Base-by-base conservation (phyloP, 1,140 invertebrate genomes). In the Heliothis virescens region DNA sequence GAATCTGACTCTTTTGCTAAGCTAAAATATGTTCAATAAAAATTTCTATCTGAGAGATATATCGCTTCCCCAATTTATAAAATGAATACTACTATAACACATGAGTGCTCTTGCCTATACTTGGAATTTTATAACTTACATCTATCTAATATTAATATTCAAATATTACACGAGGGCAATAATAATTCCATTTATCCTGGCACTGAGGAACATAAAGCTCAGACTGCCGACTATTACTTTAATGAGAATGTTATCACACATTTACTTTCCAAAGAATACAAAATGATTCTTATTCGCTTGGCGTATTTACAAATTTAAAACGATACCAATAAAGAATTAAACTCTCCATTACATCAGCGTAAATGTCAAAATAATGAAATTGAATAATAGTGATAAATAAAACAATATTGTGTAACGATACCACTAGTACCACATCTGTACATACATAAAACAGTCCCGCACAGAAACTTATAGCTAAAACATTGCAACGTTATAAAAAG, bases 1-100 rank as follows among this genome's bases (percentile, higher is more conserved):
- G 92, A 92, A 91, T 92, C 89, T 89, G 91, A 92, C 92, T 94
- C 87, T 90, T 88, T 89, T 85, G 72, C 85, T 91, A 91, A 83
- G 81, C 83, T 91, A 91, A 86, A 88, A 86, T 86, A 89, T 72
- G 86, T 90, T 89, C 74, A 89, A 90, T 91, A 90, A 90, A 94
- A 90, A 90, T 81, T 86, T 89, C 83, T 90, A 91, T 91, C 85
- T 92, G 91, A 89, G 91, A 89, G 85, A 92, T 90, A 86, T 85
- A 88, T 85, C 79, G 83, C 83, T 89, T 88, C 87, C 86, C 83
- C 84, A 82, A 85, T 88, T 87, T 86, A 87, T 89, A 86, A 89
- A 91, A 90, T 73, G 84, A 88, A 88, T 85, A 83, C 87, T 90
- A 87, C 83, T 86, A 87, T 83, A 84, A 83, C 65, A 76, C 16